Evolutionary conservation across 2,888 invertebrate genomes (phyloP).

Genomic region (Phyllotreta cruciferae): DNA sequence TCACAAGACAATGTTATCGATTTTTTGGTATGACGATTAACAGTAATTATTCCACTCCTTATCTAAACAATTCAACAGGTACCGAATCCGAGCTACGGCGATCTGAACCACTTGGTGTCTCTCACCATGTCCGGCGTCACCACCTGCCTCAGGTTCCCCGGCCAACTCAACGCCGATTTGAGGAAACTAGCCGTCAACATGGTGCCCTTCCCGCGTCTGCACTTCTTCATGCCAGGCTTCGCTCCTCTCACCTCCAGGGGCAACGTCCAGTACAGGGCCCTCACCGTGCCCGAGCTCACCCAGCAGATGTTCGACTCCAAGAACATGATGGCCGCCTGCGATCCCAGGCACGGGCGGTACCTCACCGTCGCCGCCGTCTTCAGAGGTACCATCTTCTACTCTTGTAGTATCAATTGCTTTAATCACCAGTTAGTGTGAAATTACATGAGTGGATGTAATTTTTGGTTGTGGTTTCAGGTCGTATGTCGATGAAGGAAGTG

Average conservation of each 20-base stretch:
- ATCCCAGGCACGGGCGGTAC: slow-evolving; percentile 74
- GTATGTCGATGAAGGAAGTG: slow-evolving; percentile 78
- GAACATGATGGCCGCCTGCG: slow-evolving; percentile 82
- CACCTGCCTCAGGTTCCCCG: slow-evolving; percentile 86
- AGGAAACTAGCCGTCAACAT: slow-evolving; percentile 93
- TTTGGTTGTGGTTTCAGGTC: slow-evolving; percentile 20
- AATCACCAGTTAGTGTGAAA: too few relatives aligned
- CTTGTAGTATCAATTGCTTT: too few relatives aligned
- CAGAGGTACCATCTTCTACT: too few relatives aligned
- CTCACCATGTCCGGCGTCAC: slow-evolving; percentile 88
- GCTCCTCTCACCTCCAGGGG: slow-evolving; percentile 91
- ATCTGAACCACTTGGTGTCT: slow-evolving; percentile 87
- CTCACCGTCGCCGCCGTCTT: slow-evolving; percentile 76
- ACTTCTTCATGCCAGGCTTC: slow-evolving; percentile 97
- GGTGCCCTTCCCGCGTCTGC: slow-evolving; percentile 96
- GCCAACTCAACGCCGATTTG: slow-evolving; percentile 92
- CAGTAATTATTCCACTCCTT: too few relatives aligned
- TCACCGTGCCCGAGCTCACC: slow-evolving; percentile 77
- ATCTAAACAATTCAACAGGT: slow-evolving; percentile 5
- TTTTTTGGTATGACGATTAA: too few relatives aligned
- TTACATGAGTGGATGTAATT: too few relatives aligned
- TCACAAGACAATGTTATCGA: too few relatives aligned
- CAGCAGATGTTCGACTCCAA: slow-evolving; percentile 81
- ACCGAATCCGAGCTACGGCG: slow-evolving; percentile 85
- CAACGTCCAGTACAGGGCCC: slow-evolving; percentile 76